These are phyloP conservation scores for Panagrolaimus sp. DNA, from an alignment of 1,140 invertebrate genomes.

Conservation along the genomic window DNA sequence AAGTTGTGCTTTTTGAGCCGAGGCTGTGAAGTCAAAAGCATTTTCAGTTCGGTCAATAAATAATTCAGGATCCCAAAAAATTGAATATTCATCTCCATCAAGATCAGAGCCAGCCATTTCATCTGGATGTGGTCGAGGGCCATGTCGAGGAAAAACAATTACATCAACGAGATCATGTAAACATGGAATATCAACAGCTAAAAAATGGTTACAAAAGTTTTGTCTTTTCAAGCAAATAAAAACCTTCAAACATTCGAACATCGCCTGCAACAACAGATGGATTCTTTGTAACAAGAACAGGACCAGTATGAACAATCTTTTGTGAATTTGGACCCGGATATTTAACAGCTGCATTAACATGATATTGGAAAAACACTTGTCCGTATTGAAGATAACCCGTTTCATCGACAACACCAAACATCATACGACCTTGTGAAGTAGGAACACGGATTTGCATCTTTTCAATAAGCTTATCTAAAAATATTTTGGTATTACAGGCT, in stretches of 20 bases:
- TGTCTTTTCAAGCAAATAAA: too few species aligned
- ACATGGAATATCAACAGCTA: slow-evolving; percentile 54
- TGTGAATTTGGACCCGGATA: neutral
- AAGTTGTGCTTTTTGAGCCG: neutral
- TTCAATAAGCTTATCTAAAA: slow-evolving; percentile 31
- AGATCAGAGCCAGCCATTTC: slow-evolving; percentile 61
- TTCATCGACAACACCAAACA: slow-evolving; percentile 59
- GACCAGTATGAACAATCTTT: slow-evolving; percentile 20
- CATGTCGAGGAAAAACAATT: slow-evolving; percentile 59
- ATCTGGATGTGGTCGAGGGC: slow-evolving; percentile 59
- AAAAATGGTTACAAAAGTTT: neutral
- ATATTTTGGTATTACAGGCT: neutral
- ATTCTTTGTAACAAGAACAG: slow-evolving; percentile 59
- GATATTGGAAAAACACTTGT: slow-evolving; percentile 59
- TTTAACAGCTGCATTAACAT: slow-evolving; percentile 28
- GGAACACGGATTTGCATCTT: slow-evolving; percentile 55
- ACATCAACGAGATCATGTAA: slow-evolving; percentile 59
- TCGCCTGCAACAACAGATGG: slow-evolving; percentile 60
- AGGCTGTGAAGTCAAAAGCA: slow-evolving; percentile 54
- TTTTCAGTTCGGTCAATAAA: slow-evolving; percentile 47
- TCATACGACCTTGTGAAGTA: slow-evolving; percentile 50
- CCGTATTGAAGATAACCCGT: slow-evolving; percentile 58
- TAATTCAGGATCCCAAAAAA: slow-evolving; percentile 58
- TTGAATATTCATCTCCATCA: slow-evolving; percentile 60
- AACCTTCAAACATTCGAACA: slow-evolving; percentile 57